Conservation (phyloP, 2,113 vertebrate species). For the Epinephelus fuscoguttatus region DNA sequence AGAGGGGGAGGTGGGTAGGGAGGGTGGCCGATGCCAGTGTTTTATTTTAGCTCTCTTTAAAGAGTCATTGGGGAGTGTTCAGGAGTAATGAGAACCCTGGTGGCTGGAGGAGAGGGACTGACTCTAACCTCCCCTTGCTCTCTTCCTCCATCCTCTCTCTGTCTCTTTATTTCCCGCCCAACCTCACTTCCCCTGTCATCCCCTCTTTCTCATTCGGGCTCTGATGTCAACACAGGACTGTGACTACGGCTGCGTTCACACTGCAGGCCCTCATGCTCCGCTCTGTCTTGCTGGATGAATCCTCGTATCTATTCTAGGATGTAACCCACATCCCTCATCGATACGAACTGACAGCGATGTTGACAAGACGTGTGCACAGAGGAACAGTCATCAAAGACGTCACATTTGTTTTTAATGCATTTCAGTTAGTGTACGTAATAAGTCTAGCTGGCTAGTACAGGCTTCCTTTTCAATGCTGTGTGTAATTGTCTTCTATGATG, state of each 20-base stretch:
- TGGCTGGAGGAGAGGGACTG: constrained; percentile 70
- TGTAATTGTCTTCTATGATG: neutral
- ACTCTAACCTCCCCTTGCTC: constrained; percentile 52
- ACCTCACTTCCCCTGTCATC: constrained; percentile 45
- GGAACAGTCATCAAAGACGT: neutral
- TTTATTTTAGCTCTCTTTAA: constrained; percentile 84
- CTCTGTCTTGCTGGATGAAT: constrained; percentile 33
- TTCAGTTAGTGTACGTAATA: neutral
- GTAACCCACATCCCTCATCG: constrained; percentile 25
- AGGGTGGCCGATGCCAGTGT: constrained; percentile 71
- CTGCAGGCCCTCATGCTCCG: constrained; percentile 30
- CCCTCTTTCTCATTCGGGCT: constrained; percentile 33
- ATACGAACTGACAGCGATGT: constrained; percentile 30
- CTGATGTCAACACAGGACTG: constrained; percentile 35
- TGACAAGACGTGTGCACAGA: constrained; percentile 4
- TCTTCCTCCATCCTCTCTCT: constrained; percentile 43
- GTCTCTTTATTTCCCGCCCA: constrained; percentile 49
- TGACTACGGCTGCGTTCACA: constrained; percentile 35
- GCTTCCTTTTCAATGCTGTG: neutral
- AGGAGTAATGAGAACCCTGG: constrained; percentile 79
- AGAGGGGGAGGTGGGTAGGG: constrained; percentile 6
- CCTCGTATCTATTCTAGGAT: constrained; percentile 54
- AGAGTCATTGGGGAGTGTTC: constrained; percentile 79
- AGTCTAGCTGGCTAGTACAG: neutral
- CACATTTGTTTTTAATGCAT: neutral